These are phyloP conservation scores for Podocnemis expansa DNA, from an alignment of 2,113 vertebrate genomes.

Conservation along the genomic window DNA sequence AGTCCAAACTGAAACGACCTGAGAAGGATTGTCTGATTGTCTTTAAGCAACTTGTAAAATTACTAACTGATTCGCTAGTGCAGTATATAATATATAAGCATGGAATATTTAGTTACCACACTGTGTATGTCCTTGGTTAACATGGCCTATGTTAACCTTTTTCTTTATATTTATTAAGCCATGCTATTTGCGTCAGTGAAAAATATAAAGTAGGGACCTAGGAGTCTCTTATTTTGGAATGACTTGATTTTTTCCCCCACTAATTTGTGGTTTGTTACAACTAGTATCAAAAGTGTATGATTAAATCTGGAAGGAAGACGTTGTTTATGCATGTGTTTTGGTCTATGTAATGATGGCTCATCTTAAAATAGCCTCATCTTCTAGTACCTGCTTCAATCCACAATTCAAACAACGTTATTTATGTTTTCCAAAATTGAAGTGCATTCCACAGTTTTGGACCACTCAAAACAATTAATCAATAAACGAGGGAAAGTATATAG, in stretches of 20 bases:
- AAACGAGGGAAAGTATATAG: background rate
- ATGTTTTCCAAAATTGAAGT: background rate
- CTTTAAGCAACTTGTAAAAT: background rate
- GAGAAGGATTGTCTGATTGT: background rate
- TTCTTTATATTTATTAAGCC: background rate
- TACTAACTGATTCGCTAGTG: background rate
- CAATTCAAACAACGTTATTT: background rate
- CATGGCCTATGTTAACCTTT: background rate
- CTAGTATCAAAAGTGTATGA: background rate
- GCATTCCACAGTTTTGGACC: background rate
- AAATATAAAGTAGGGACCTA: background rate
- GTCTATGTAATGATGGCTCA: rapidly evolving
- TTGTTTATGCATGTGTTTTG: rapidly evolving
- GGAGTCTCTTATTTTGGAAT: background rate
- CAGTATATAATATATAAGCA: rapidly evolving
- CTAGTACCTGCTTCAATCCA: background rate
- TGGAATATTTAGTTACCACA: rapidly evolving
- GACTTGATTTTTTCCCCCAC: background rate
- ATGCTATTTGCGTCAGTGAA: background rate
- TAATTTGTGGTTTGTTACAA: background rate
- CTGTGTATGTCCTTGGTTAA: background rate
- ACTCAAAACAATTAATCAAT: background rate
- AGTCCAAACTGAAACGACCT: background rate
- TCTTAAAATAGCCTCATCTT: background rate
- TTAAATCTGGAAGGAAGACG: background rate